Evolutionary conservation across 2,797 vertebrate genomes (phyloP).

Genomic region (Acanthurus leucopareius): DNA sequence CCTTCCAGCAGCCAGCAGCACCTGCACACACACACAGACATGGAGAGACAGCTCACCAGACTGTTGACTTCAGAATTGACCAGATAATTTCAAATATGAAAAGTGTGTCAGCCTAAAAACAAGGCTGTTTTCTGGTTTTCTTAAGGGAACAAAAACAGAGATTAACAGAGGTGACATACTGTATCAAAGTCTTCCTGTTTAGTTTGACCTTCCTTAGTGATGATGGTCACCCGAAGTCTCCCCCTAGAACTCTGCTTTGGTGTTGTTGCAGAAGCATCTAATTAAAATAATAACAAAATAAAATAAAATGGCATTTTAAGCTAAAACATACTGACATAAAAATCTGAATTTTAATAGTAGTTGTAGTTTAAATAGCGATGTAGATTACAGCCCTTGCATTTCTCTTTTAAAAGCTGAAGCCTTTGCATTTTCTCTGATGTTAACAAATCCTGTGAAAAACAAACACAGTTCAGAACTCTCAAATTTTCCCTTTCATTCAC

Average conservation of each 20-base stretch:
- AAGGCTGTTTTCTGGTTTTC: background rate
- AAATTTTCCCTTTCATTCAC: no score
- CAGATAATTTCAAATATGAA: background rate
- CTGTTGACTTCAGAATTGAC: background rate
- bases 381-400: background rate
- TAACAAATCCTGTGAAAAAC: no score
- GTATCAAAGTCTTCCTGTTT: slow-evolving; percentile 86
- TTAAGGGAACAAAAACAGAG: background rate
- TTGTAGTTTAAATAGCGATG: background rate
- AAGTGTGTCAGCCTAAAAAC: background rate
- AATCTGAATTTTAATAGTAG: no score
- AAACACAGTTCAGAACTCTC: no score
- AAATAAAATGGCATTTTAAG: no score
- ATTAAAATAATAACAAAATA: background rate
- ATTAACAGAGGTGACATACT: slow-evolving; percentile 71
- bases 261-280: background rate
- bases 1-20: slow-evolving; percentile 87
- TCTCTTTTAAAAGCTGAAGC: background rate
- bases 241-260: slow-evolving; percentile 71
- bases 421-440: no score
- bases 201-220: slow-evolving; percentile 67
- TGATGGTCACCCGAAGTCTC: slow-evolving; percentile 80
- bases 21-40: slow-evolving; percentile 70
- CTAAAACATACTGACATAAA: no score
- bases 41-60: background rate